Conservation (phyloP, 1,140 invertebrate genomes). For the Zaprionus inermis region DNA sequence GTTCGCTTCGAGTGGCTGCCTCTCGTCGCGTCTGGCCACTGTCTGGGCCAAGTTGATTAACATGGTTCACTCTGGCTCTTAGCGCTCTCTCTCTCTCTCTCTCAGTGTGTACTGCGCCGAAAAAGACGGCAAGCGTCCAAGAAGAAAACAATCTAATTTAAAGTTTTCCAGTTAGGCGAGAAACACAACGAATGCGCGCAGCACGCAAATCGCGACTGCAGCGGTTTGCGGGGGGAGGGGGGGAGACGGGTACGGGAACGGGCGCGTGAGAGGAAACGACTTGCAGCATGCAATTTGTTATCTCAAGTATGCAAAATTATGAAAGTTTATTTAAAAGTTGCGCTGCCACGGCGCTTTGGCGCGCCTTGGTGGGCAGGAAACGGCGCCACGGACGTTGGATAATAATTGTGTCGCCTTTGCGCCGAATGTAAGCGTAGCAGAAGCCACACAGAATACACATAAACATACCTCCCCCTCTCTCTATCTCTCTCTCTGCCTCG, state of each 20-base stretch:
- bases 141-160: slow-evolving; percentile 78
- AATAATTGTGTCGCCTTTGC: slow-evolving; percentile 69
- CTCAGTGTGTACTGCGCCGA: slow-evolving; percentile 1
- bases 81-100: not conserved
- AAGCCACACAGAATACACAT: slow-evolving; percentile 39
- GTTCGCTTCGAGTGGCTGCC: not conserved
- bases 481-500: not conserved
- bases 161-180: slow-evolving; percentile 68
- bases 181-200: slow-evolving; percentile 48
- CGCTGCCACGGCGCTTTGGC: slow-evolving; percentile 62
- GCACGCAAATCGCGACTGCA: not conserved
- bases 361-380: slow-evolving; percentile 62
- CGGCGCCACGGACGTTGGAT: slow-evolving; percentile 59
- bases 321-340: slow-evolving; percentile 81
- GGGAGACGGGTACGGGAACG: not conserved
- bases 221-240: not conserved
- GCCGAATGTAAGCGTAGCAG: slow-evolving; percentile 25
- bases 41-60: slow-evolving; percentile 8
- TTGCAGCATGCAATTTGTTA: slow-evolving; percentile 78
- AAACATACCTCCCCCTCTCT: slow-evolving; percentile 12
- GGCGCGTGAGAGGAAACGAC: slow-evolving; percentile 50
- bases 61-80: not conserved
- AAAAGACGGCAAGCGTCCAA: slow-evolving; percentile 32
- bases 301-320: slow-evolving; percentile 81
- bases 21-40: not conserved